These are phyloP conservation scores for Ptyas mucosa DNA, from an alignment of 2,113 vertebrate genomes.

Conservation along the genomic window DNA sequence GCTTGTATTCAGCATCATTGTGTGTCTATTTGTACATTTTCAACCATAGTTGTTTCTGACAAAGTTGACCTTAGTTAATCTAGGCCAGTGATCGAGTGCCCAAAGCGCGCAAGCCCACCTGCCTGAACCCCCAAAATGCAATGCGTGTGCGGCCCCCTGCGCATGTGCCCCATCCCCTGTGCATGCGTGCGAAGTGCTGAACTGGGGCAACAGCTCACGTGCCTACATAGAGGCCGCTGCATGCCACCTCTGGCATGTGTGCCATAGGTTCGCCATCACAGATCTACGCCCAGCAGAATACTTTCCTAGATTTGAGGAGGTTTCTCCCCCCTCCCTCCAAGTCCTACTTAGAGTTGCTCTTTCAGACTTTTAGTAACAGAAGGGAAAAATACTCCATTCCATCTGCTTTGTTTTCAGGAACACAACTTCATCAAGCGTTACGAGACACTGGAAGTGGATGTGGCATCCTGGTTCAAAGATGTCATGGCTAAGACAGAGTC, in stretches of 20 bases:
- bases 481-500: conserved; percentile 95
- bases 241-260: too few species aligned
- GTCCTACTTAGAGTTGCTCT: not conserved
- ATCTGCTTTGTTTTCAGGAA: conserved; percentile 67
- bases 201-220: too few species aligned
- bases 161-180: too few species aligned
- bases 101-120: too few species aligned
- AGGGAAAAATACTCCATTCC: not conserved
- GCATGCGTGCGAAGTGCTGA: too few species aligned
- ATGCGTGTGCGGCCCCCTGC: too few species aligned
- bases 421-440: conserved; percentile 92
- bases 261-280: too few species aligned
- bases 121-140: too few species aligned
- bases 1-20: not conserved
- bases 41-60: not conserved
- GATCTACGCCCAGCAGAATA: not conserved
- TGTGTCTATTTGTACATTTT: not conserved
- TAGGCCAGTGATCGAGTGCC: too few species aligned
- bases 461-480: conserved; percentile 93
- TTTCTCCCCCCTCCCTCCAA: not conserved
- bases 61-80: not conserved
- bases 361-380: not conserved
- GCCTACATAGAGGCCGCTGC: too few species aligned
- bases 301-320: not conserved
- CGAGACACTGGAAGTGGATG: conserved; percentile 89